Percentiles rank a stretch among this genome's conserved stretches.
phyloP scores from a whole-genome alignment of 1,140 invertebrate species.

The Apis florea region DNA sequence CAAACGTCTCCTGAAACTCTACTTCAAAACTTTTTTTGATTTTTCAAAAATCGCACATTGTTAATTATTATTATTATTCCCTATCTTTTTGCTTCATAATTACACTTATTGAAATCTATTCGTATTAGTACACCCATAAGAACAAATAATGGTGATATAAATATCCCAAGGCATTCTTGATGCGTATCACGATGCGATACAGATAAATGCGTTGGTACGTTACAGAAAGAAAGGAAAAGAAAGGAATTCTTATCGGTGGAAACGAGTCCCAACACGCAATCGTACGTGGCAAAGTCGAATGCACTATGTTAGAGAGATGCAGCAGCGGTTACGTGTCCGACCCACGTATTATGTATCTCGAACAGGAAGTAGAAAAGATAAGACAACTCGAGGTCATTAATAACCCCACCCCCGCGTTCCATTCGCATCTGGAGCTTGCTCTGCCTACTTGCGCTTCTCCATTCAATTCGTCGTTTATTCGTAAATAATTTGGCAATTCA shows the following conservation, averaged over 20 bases:
- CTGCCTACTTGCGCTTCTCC: constrained; percentile 5
- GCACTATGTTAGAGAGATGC: constrained; percentile 48
- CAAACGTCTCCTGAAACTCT: no score
- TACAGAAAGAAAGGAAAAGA: neutral
- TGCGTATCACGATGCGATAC: constrained; percentile 9
- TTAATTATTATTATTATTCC: no score
- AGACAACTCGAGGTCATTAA: constrained; percentile 60
- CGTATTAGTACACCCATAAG: neutral
- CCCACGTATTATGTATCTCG: constrained; percentile 66
- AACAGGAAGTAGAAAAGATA: constrained; percentile 68
- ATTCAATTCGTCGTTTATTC: constrained; percentile 7
- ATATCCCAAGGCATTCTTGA: neutral
- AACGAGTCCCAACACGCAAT: constrained; percentile 18
- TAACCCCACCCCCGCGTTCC: constrained; percentile 46
- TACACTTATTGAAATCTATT: neutral
- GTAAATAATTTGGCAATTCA: neutral
- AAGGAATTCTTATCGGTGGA: constrained; percentile 5
- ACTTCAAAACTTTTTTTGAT: no score
- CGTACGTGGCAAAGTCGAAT: constrained; percentile 21
- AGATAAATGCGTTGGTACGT: neutral
- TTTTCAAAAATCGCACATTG: neutral
- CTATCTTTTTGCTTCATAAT: no score
- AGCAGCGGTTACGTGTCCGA: constrained; percentile 50
- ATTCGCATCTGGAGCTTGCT: constrained; percentile 29
- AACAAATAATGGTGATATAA: neutral